These are phyloP conservation scores for Samia ricini DNA, from an alignment of 1,140 invertebrate genomes.

Conservation along the genomic window DNA sequence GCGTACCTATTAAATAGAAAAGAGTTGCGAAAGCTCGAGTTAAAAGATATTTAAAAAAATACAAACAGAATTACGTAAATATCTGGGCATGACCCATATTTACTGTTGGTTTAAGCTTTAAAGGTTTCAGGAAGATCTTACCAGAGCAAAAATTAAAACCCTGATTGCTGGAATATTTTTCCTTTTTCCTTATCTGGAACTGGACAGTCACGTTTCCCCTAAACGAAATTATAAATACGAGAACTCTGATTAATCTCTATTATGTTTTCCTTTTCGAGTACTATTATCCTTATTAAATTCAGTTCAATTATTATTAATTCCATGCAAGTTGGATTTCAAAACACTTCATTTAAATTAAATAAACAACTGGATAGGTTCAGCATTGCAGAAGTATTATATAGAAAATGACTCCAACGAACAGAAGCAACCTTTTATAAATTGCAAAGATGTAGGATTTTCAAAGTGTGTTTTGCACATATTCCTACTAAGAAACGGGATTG, in stretches of 20 bases:
- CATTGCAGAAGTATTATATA: too few relatives aligned
- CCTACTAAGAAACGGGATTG: too few relatives aligned
- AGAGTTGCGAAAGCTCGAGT: background rate
- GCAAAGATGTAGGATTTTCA: too few relatives aligned
- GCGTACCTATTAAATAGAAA: background rate
- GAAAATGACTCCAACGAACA: too few relatives aligned
- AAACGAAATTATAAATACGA: conserved; percentile 19
- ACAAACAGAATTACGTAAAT: background rate
- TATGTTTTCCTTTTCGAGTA: conserved; percentile 1
- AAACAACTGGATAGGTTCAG: too few relatives aligned
- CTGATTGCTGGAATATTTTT: conserved; percentile 22
- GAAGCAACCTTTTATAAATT: too few relatives aligned
- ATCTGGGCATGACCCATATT: background rate
- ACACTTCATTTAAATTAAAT: too few relatives aligned
- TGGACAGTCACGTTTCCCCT: conserved; percentile 14
- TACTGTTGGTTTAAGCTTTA: conserved; percentile 9
- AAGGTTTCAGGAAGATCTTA: conserved; percentile 16
- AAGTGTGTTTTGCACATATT: too few relatives aligned
- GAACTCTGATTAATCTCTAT: conserved; percentile 1
- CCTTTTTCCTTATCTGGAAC: conserved; percentile 19
- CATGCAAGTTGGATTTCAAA: too few relatives aligned
- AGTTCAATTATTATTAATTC: too few relatives aligned
- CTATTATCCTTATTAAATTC: background rate
- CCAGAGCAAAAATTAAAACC: conserved; percentile 22
- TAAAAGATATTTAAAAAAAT: background rate